A percentile compares a stretch with the other conserved stretches of the same genome.
Conservation (phyloP, 2,797 vertebrate genomes). For the Naso thynnoides region DNA sequence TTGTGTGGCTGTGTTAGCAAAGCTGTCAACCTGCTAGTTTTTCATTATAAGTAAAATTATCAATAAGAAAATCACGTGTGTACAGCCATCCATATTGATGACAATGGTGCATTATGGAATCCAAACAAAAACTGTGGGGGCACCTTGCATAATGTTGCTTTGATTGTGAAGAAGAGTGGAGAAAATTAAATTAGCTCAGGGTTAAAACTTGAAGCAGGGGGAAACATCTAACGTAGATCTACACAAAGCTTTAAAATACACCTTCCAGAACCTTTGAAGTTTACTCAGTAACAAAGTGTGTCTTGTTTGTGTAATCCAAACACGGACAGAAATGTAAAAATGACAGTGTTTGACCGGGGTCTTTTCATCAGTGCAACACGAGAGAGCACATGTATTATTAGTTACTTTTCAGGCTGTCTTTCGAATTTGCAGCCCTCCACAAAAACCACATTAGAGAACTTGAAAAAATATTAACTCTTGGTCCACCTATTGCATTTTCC, state of each 20-base stretch:
- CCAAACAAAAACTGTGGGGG: no score
- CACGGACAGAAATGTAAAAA: constrained; percentile 3
- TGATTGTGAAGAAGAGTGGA: constrained; percentile 6
- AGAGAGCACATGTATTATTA: constrained; percentile 12
- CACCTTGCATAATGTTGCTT: background rate
- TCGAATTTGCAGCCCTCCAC: background rate
- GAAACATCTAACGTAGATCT: background rate
- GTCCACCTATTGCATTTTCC: background rate
- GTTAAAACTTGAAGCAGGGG: background rate
- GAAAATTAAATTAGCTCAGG: constrained; percentile 1
- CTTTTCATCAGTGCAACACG: background rate
- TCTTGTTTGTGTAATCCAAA: constrained; percentile 5
- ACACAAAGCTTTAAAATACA: background rate
- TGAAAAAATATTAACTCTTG: constrained; percentile 4
- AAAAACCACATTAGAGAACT: background rate
- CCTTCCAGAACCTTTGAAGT: background rate
- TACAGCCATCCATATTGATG: no score
- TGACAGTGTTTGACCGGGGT: background rate
- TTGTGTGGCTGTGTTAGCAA: no score
- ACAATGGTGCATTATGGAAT: no score
- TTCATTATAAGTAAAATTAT: no score
- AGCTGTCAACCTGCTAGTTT: no score
- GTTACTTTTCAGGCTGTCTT: background rate
- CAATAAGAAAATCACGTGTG: no score
- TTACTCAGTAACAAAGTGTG: background rate